Evolutionary conservation across 2,797 vertebrate genomes (phyloP).

Genomic region (Gobio occitaniae): DNA sequence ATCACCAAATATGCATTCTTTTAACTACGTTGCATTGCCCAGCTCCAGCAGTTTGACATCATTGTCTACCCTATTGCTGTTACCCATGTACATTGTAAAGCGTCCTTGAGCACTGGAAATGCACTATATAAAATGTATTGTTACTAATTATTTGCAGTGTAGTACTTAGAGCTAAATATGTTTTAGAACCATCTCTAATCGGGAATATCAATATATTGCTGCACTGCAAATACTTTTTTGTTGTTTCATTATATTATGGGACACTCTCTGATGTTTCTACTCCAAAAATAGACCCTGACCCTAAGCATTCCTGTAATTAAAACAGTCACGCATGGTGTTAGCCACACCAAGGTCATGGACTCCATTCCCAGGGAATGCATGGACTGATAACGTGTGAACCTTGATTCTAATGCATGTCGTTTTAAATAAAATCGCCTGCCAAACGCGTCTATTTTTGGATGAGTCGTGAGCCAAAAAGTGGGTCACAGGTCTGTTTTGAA

Average conservation of each 20-base stretch:
- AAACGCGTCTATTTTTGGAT: slow-evolving; percentile 4
- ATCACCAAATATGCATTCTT: no score
- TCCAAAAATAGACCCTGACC: not conserved
- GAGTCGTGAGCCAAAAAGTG: not conserved
- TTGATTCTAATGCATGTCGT: not conserved
- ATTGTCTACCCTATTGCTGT: no score
- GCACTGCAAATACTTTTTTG: not conserved
- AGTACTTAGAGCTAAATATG: not conserved
- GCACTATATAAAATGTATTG: no score
- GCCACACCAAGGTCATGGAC: not conserved
- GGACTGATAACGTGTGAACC: not conserved
- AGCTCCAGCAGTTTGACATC: no score
- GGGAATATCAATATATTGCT: not conserved
- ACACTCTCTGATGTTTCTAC: not conserved
- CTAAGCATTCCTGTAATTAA: not conserved
- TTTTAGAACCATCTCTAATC: not conserved
- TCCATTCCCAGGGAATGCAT: not conserved
- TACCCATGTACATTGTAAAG: no score
- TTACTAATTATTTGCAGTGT: no score
- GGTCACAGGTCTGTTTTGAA: not conserved
- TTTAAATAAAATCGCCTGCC: not conserved
- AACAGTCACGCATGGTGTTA: not conserved
- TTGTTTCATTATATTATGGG: not conserved
- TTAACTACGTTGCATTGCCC: no score
- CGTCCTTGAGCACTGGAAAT: no score